Conservation (phyloP, 2,888 invertebrate genomes). For the Mesochorus sp. region DNA sequence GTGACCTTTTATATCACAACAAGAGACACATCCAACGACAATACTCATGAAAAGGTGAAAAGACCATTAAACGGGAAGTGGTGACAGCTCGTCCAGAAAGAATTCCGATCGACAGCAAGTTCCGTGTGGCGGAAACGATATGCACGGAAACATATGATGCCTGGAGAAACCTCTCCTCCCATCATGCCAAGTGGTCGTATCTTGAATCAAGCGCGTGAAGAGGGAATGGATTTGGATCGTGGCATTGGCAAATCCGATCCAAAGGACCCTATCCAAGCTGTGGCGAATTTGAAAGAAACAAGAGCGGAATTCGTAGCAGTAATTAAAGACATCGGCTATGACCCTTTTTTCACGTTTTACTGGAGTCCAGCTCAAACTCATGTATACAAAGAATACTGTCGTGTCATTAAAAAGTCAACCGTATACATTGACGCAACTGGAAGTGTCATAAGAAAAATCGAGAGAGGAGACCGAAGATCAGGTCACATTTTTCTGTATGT, state of each 20-base stretch:
- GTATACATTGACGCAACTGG: constrained; percentile 54
- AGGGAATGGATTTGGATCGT: constrained; percentile 28
- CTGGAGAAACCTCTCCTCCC: constrained; percentile 41
- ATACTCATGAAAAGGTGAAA: constrained; percentile 28
- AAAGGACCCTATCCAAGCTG: constrained; percentile 24
- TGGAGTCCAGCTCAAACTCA: constrained; percentile 44
- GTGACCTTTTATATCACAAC: constrained; percentile 14
- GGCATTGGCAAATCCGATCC: constrained; percentile 16
- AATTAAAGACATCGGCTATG: constrained; percentile 46
- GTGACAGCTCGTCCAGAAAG: constrained; percentile 34
- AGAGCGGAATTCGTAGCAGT: constrained; percentile 41
- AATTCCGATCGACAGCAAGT: constrained; percentile 34
- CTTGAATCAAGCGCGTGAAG: constrained; percentile 32
- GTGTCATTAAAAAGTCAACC: constrained; percentile 6
- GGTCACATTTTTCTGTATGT: constrained; percentile 57
- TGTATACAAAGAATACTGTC: constrained; percentile 53
- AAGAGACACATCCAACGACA: constrained; percentile 13
- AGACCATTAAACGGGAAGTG: constrained; percentile 36
- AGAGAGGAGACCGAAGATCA: constrained; percentile 26
- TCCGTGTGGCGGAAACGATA: constrained; percentile 26
- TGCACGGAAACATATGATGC: constrained; percentile 38
- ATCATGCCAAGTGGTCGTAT: constrained; percentile 19
- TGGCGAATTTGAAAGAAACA: constrained; percentile 34
- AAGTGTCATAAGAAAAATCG: constrained; percentile 40
- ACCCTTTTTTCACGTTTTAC: constrained; percentile 50